These are phyloP conservation scores for Rhodophaea formosa DNA, from an alignment of 2,888 invertebrate species.

Conservation along the genomic window DNA sequence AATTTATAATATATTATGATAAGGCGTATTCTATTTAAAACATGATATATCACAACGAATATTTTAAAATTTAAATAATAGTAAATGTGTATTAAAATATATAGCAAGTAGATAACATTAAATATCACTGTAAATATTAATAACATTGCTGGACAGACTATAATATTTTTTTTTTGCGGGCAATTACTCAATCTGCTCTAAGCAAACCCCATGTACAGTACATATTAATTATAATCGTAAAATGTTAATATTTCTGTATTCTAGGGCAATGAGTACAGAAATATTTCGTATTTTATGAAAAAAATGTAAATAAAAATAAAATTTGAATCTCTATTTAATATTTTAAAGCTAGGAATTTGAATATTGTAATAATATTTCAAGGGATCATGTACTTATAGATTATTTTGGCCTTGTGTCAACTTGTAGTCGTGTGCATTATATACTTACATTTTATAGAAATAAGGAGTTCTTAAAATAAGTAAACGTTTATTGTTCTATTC, in stretches of 20 bases:
- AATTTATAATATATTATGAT: too few species aligned
- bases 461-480: neutral
- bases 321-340: too few species aligned
- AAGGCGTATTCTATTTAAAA: neutral
- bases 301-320: constrained; percentile 23
- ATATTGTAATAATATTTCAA: constrained; percentile 35
- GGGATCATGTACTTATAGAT: constrained; percentile 38
- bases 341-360: too few species aligned
- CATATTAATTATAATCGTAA: constrained; percentile 18
- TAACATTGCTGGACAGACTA: constrained; percentile 56
- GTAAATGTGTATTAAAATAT: neutral
- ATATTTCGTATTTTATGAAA: constrained; percentile 36
- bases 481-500: neutral
- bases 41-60: constrained; percentile 7
- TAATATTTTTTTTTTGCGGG: constrained; percentile 33
- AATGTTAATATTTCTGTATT: constrained; percentile 56
- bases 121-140: constrained; percentile 17
- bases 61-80: neutral
- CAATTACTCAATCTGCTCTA: constrained; percentile 10
- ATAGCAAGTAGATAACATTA: neutral
- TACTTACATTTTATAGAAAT: neutral
- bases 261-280: constrained; percentile 74
- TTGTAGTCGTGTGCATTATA: constrained; percentile 28
- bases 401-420: constrained; percentile 25
- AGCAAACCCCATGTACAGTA: constrained; percentile 42